phyloP scores from a whole-genome alignment of 1,140 invertebrate species.

The Drosophila gunungcola region DNA sequence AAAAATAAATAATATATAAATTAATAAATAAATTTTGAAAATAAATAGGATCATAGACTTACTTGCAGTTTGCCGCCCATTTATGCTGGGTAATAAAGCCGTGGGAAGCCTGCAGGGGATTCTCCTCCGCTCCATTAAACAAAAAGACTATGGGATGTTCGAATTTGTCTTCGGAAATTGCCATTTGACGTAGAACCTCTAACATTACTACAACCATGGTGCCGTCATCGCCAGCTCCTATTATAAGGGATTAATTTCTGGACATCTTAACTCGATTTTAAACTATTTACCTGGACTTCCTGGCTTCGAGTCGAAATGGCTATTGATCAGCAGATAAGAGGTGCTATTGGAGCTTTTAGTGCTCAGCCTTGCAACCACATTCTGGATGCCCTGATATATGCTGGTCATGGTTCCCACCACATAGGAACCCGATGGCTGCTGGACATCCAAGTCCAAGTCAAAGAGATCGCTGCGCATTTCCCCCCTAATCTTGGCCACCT shows the following conservation, averaged over 20 bases:
- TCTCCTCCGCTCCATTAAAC: slow-evolving; percentile 94
- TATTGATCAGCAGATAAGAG: slow-evolving; percentile 92
- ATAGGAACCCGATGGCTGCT: slow-evolving; percentile 89
- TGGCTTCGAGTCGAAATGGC: slow-evolving; percentile 96
- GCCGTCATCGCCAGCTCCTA: slow-evolving; percentile 88
- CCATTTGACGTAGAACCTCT: slow-evolving; percentile 88
- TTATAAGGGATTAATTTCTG: neutral
- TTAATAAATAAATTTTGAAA: too few relatives aligned
- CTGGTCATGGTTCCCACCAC: slow-evolving; percentile 90
- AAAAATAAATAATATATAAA: too few relatives aligned
- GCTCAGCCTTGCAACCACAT: slow-evolving; percentile 91
- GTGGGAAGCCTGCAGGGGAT: slow-evolving; percentile 87
- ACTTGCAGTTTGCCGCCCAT: slow-evolving; percentile 88
- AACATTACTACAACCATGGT: slow-evolving; percentile 96
- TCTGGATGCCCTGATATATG: slow-evolving; percentile 89
- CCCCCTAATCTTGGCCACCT: slow-evolving; percentile 50
- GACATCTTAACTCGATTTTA: too few relatives aligned
- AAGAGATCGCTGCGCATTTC: slow-evolving; percentile 55
- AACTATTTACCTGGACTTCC: slow-evolving; percentile 87
- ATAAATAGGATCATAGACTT: slow-evolving; percentile 73
- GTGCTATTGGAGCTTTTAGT: slow-evolving; percentile 75
- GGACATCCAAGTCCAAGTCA: slow-evolving; percentile 69
- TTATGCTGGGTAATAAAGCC: slow-evolving; percentile 92
- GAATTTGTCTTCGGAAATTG: slow-evolving; percentile 50
- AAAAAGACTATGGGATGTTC: slow-evolving; percentile 88